Evolutionary conservation across 2,113 vertebrate species (phyloP).

Genomic region (Micronisus gabar): DNA sequence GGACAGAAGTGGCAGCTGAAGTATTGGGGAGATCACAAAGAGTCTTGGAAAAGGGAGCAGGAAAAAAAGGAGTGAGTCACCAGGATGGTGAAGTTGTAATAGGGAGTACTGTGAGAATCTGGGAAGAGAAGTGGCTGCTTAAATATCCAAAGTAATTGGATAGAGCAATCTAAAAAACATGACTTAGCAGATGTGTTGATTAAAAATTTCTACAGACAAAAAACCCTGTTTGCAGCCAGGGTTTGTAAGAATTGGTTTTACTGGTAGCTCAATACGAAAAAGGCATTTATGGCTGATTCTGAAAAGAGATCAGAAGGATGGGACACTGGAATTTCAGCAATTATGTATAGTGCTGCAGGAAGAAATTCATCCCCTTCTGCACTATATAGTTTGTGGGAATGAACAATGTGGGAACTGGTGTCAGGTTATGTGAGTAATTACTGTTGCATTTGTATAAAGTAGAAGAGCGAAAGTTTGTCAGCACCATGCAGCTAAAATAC

Average conservation of each 20-base stretch:
- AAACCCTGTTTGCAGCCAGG: background rate
- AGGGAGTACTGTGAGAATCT: background rate
- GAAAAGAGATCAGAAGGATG: fast-evolving
- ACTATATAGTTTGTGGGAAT: background rate
- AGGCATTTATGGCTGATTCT: background rate
- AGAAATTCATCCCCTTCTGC: background rate
- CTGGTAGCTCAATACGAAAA: background rate
- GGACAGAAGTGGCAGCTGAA: background rate
- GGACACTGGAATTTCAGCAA: background rate
- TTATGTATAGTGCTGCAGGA: fast-evolving
- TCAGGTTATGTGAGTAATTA: background rate
- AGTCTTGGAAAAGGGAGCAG: background rate
- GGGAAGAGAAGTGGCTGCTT: background rate
- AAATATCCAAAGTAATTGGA: background rate
- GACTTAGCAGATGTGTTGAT: background rate
- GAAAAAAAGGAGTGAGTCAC: background rate
- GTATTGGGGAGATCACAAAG: background rate
- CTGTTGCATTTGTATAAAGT: background rate
- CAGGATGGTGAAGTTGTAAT: background rate
- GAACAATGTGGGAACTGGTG: background rate
- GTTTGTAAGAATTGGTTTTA: background rate
- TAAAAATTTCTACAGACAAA: background rate
- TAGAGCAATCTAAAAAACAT: background rate
- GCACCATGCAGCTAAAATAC: background rate
- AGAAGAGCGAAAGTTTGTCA: background rate